Base-by-base conservation (phyloP, 2,888 invertebrate species). In the Encarsia formosa region DNA sequence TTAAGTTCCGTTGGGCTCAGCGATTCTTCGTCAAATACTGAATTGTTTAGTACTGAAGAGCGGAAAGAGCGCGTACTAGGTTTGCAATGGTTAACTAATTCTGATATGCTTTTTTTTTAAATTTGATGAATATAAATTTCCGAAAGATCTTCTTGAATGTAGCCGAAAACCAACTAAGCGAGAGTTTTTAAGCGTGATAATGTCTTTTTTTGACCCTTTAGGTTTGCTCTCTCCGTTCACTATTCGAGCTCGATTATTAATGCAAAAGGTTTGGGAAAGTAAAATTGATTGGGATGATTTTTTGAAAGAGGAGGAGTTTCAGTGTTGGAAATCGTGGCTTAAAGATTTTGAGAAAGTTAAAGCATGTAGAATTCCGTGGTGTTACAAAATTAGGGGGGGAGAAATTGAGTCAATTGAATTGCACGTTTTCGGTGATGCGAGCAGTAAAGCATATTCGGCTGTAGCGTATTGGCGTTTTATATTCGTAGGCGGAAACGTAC, bases 351-450 rank as follows among this genome's bases (percentile, higher is more conserved):
- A 29, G n/a, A 18, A 2, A 3, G 29, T 52, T 1, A 47, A 37
- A 22, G 11, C 2, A 8, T 47, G 35, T 9, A n/a, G 13, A n/a
- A 46, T 54, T 3, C 6, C 4, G 16, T 34, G 41, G 5, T 54
- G 41, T 49, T 49, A 49, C 41, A 32, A 49, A 40, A 13, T 42
- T 5, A 19, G 13, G 19, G 9, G 13, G n/a, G 26, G 1, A 18
- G 3, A 22, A 18, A 49, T 51, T 11, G 11, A 26, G 11, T 6
- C 5, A 5, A 26, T 35, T 4, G 59, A 65, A 42, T 35, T 63
- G 5, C 64, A 64, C 44, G 47, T 59, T 1, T 65, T 64, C 35
- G 55, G 61, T 35, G 64, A 65, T 39, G 62, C 62, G 8, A 63
- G 65, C 37, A 53, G 54, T 37, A 26, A 56, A 22, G 60, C 62